Base-by-base conservation (phyloP, 1,140 invertebrate genomes). In the Panulirus ornatus region DNA sequence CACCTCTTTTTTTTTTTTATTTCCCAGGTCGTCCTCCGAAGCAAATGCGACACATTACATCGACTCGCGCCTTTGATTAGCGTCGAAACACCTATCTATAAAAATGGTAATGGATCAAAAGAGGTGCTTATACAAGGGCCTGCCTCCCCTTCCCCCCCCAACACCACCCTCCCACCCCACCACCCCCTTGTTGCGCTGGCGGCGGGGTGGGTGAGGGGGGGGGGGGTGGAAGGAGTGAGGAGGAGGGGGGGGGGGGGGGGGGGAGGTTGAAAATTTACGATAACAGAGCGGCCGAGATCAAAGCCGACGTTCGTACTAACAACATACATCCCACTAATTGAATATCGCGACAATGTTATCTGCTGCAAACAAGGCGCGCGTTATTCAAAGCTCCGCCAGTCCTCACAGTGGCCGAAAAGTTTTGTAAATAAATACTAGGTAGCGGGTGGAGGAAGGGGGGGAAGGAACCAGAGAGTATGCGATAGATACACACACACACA, bases 311-410 rank as follows among this genome's bases (percentile, higher is more conserved):
- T 14, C 9, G 19, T 22, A 66, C 58, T 75, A 75, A 75, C 73
- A 44, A 75, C 73, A 75, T 75, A 44, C 73, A 44, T 75, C 30
- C n/a, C 34, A 44, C 36, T 75, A 75, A 75, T 75, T 75, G 73
- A 75, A 75, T 34, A 75, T 6, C 5, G 73, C 16, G 73, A 75
- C 73, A 82, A 82, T 82, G 51, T 82, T 40, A 22, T 82, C 73
- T 75, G 9, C 22, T 22, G n/a, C 19, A 75, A 75, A 75, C 73
- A 75, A 3, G n/a, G n/a, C 58, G 27, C 14, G 58, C 1, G 58
- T 66, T 66, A 66, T 66, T 27, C n/a, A 58, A 14, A 58, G 22
- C 8, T 2, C 2, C 16, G 51, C 5, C 51, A 8, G 9, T 22
- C 58, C 58, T 11, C 58, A 47, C 14, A 14, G 0, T 22, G 54